Conservation (phyloP, 2,888 invertebrate species). For the Caenorhabditis uteleia region DNA sequence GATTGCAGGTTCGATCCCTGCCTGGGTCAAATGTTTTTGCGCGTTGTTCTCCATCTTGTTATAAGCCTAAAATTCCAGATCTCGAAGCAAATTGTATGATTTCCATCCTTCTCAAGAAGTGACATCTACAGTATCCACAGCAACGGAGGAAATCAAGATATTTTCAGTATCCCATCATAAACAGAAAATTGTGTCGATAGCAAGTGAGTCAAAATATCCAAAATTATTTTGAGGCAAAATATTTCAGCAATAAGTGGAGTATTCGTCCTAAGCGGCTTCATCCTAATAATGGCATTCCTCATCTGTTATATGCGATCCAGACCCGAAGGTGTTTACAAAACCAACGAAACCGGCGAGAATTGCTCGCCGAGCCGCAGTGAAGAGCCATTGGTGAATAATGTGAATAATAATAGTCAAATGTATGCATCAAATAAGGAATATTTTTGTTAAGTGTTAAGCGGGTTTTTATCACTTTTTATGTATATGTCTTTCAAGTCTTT, state of each 20-base stretch:
- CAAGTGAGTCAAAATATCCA: conserved; percentile 14
- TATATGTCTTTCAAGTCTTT: background rate
- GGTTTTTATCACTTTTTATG: background rate
- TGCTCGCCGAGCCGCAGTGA: conserved; percentile 42
- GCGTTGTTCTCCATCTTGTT: background rate
- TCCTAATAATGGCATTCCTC: conserved; percentile 49
- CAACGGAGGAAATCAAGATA: conserved; percentile 32
- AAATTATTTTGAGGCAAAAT: background rate
- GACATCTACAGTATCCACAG: conserved; percentile 9
- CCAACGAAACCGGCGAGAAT: conserved; percentile 46
- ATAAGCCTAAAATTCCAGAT: conserved; percentile 10
- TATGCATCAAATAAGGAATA: conserved; percentile 32
- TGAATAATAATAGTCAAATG: conserved; percentile 23
- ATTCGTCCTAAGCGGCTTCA: conserved; percentile 41
- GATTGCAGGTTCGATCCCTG: conserved; percentile 59
- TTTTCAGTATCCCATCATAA: conserved; percentile 27
- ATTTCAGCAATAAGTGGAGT: conserved; percentile 54
- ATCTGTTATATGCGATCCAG: conserved; percentile 62
- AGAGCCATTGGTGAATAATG: conserved; percentile 26
- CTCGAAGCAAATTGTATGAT: conserved; percentile 23
- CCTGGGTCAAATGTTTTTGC: conserved; percentile 14
- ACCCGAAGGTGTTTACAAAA: conserved; percentile 69
- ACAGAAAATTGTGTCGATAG: conserved; percentile 28
- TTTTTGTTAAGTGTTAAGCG: conserved; percentile 19
- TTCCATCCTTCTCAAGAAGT: conserved; percentile 18